Evolutionary conservation across 2,797 vertebrate genomes (phyloP), one percentile per base, ranked within the genome.

Genomic region (Catamblyrhynchus diadema): DNA sequence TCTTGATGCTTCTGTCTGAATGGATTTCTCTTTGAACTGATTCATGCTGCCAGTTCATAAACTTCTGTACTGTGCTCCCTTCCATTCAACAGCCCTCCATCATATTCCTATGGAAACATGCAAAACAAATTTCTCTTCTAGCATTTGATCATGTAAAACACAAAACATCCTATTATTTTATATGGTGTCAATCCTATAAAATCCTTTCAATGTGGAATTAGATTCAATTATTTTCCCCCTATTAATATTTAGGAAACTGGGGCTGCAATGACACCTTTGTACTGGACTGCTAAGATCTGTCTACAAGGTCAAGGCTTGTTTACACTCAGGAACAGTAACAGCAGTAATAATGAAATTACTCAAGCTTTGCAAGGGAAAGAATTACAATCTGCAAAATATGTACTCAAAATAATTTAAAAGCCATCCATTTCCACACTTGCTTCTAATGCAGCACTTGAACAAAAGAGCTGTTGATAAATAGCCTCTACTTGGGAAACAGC

Each of bases 1-100:
- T 74, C 75, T 59, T 88, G 69, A 74, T 62, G 32, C 11, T 85
- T 35, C n/a, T 74, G 32, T 32, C 35, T 81, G 78, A 95, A 88
- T 23, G 42, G 65, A 67, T 71, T 92, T 89, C n/a, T 61, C 74
- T 96, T 90, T 94, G 78, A 93, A 90, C 56, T 57, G 80, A 65
- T 62, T 93, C 48, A 75, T 23, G 47, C 54, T 90, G 61, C n/a
- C 54, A 82, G 16, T 42, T 92, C 56, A 53, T 21, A 81, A 82
- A 78, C 50, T 71, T 59, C 42, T 62, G 17, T 50, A 44, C n/a
- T 73, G 53, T 45, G 27, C 12, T 77, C 59, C 28, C 37, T 59
- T 80, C 37, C 18, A 30, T 23, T 90, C 73, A 71, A 45, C 4
- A 88, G 59, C 30, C 15, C 12, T 50, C 28, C 28, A 50, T 37